Evolutionary conservation across 1,140 invertebrate species (phyloP).

Genomic region (Microplitis mediator): DNA sequence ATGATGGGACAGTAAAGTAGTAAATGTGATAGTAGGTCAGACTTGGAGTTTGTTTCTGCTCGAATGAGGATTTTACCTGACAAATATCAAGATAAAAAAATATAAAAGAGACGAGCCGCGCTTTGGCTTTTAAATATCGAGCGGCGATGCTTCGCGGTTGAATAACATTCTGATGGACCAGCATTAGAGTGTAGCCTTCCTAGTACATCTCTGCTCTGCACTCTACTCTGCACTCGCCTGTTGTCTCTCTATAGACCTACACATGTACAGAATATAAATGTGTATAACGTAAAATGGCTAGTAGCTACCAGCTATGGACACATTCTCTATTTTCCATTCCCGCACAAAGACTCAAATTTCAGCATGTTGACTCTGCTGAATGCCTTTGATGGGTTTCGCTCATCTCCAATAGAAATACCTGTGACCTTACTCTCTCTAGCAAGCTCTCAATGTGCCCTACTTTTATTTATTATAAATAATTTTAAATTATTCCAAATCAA

Average conservation of each 20-base stretch:
- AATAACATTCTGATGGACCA: neutral
- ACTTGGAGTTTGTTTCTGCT: neutral
- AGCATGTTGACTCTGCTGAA: neutral
- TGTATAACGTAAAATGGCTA: neutral
- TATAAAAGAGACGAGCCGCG: neutral
- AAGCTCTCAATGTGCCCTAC: no score
- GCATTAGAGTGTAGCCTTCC: no score
- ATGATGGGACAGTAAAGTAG: no score
- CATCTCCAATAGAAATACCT: neutral
- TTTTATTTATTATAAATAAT: neutral
- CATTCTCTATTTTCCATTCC: no score
- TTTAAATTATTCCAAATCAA: no score
- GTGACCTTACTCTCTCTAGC: neutral
- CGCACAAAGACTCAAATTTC: neutral
- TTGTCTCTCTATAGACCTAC: no score
- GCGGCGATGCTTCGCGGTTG: conserved; percentile 9
- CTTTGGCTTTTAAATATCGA: conserved; percentile 2
- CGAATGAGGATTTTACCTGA: neutral
- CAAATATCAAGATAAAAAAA: neutral
- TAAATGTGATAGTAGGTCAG: no score
- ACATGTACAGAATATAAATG: neutral
- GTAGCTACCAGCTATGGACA: no score
- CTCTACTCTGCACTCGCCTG: no score
- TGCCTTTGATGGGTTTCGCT: conserved; percentile 1
- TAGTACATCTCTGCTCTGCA: no score